phyloP scores from a whole-genome alignment of 1,140 invertebrate genomes.

The Heliconius himera region DNA sequence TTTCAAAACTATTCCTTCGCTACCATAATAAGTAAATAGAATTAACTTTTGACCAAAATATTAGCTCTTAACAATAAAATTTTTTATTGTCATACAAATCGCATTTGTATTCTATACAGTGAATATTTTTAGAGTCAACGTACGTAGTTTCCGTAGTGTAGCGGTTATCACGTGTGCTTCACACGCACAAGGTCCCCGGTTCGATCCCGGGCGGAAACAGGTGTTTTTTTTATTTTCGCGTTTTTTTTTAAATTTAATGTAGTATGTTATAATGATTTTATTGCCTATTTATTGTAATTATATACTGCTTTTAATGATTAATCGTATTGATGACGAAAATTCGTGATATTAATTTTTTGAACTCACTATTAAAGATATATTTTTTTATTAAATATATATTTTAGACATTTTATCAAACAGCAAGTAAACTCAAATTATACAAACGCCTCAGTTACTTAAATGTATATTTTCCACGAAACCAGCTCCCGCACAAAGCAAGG shows the following conservation, averaged over 20 bases:
- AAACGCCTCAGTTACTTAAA: too few relatives aligned
- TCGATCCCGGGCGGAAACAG: constrained; percentile 93
- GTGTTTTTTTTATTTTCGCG: not conserved
- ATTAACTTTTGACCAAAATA: not conserved
- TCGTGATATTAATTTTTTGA: too few relatives aligned
- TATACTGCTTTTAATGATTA: too few relatives aligned
- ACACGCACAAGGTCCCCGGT: constrained; percentile 90
- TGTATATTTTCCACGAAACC: too few relatives aligned
- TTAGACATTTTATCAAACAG: too few relatives aligned
- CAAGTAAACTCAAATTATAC: too few relatives aligned
- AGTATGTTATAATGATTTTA: not conserved
- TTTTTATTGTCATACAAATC: not conserved
- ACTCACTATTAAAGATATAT: too few relatives aligned
- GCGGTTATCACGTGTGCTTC: constrained; percentile 82
- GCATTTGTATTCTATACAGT: not conserved
- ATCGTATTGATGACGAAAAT: too few relatives aligned
- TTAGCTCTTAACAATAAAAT: not conserved
- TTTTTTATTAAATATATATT: too few relatives aligned
- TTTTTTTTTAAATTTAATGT: not conserved
- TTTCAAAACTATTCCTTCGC: too few relatives aligned
- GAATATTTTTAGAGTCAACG: not conserved
- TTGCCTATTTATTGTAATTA: not conserved
- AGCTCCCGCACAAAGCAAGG: too few relatives aligned
- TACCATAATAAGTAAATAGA: not conserved
- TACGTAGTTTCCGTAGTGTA: constrained; percentile 78